A percentile compares a stretch with the other conserved stretches of the same genome.
Evolutionary conservation across 2,797 vertebrate genomes (phyloP).

Genomic region (Chaunax sp.): DNA sequence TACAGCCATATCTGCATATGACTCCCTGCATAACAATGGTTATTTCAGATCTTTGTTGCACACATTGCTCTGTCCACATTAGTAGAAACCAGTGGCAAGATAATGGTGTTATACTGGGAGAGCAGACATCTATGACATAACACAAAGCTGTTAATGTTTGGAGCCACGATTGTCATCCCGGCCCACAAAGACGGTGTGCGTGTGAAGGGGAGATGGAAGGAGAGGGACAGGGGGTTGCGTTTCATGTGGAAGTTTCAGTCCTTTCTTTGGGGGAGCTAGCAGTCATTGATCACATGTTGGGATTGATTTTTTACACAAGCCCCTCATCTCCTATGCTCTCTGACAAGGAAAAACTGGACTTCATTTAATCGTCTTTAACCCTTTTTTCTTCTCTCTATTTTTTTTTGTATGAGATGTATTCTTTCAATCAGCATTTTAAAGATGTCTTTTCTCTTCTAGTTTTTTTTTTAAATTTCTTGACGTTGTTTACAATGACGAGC

Average conservation of each 20-base stretch:
- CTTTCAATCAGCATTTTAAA: conserved; percentile 70
- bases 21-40: no score
- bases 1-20: no score
- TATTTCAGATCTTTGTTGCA: no score
- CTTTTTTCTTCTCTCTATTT: conserved; percentile 21
- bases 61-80: conserved; percentile 7
- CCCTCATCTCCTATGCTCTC: conserved; percentile 57
- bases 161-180: conserved; percentile 66
- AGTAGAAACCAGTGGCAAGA: conserved; percentile 25
- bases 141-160: conserved; percentile 51
- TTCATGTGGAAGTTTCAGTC: conserved; percentile 52
- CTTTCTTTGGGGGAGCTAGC: conserved; percentile 59
- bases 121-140: conserved; percentile 60
- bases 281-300: conserved; percentile 67
- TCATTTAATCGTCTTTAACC: conserved; percentile 58
- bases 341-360: conserved; percentile 67
- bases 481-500: conserved; percentile 77
- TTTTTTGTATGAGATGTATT: conserved; percentile 60
- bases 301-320: conserved; percentile 38
- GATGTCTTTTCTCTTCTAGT: conserved; percentile 25
- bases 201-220: conserved; percentile 51
- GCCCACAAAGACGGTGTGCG: conserved; percentile 48
- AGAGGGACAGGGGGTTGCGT: conserved; percentile 41
- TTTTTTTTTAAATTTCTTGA: conserved; percentile 70
- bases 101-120: conserved; percentile 44